A percentile compares a stretch with the other conserved stretches of the same genome.
Conservation (phyloP, 2,888 invertebrate genomes). For the Tuta absoluta region DNA sequence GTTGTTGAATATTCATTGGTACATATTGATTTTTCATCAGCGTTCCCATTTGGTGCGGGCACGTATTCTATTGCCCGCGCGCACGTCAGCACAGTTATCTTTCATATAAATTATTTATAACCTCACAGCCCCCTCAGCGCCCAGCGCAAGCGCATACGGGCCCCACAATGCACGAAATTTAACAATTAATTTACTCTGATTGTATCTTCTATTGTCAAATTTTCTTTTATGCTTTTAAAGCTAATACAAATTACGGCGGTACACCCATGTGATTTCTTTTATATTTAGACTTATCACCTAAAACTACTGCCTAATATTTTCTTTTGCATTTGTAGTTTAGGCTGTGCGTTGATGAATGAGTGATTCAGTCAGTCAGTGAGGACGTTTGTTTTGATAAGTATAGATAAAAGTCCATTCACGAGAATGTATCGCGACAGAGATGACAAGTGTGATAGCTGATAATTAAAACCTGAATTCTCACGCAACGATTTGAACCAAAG, state of each 20-base stretch:
- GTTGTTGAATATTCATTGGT: slow-evolving; percentile 52
- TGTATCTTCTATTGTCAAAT: slow-evolving; percentile 61
- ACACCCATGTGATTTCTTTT: background rate
- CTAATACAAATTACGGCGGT: background rate
- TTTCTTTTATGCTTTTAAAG: slow-evolving; percentile 42
- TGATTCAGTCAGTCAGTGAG: too few species aligned
- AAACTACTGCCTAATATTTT: too few species aligned
- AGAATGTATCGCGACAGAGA: slow-evolving; percentile 3
- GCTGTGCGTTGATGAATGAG: too few species aligned
- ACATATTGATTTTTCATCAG: slow-evolving; percentile 54
- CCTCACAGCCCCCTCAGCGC: slow-evolving; percentile 42
- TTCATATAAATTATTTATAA: slow-evolving; percentile 61
- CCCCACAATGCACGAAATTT: slow-evolving; percentile 54
- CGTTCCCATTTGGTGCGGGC: slow-evolving; percentile 43
- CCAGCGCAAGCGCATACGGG: slow-evolving; percentile 57
- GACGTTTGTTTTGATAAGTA: too few species aligned
- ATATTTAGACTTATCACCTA: too few species aligned
- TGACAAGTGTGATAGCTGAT: slow-evolving; percentile 9
- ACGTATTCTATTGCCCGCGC: slow-evolving; percentile 46
- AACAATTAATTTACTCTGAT: slow-evolving; percentile 65
- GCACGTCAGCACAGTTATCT: slow-evolving; percentile 62
- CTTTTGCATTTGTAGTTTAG: too few species aligned
- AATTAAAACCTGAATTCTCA: slow-evolving; percentile 19
- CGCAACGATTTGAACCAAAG: background rate
- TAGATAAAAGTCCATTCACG: slow-evolving; percentile 13